These are phyloP conservation scores for Amblyteles armatorius DNA, from an alignment of 2,888 invertebrate genomes.

Conservation along the genomic window DNA sequence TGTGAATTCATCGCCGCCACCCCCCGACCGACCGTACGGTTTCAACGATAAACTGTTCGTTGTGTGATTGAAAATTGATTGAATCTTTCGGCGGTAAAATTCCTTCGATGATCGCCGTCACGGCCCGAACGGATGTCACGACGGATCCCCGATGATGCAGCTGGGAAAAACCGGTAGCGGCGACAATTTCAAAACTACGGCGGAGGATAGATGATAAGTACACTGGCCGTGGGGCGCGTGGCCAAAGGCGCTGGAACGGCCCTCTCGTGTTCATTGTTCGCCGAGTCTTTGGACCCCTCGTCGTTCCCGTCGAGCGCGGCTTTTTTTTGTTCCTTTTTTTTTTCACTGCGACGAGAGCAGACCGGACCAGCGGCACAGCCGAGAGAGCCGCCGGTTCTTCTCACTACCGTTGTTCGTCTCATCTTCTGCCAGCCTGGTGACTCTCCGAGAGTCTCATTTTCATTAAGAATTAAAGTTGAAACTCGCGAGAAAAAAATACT, in stretches of 20 bases:
- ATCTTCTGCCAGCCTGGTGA: constrained; percentile 79
- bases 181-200: constrained; percentile 82
- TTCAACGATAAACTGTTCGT: constrained; percentile 38
- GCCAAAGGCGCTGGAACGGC: constrained; percentile 83
- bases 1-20: constrained; percentile 55
- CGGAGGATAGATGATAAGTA: constrained; percentile 76
- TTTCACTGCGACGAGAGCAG: constrained; percentile 41
- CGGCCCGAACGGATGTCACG: background rate
- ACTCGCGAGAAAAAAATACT: constrained; percentile 64
- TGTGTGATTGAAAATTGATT: constrained; percentile 49
- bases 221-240: constrained; percentile 81
- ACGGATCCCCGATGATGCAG: constrained; percentile 19
- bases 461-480: constrained; percentile 82
- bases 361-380: constrained; percentile 16
- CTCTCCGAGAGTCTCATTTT: constrained; percentile 82
- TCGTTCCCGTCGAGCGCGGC: constrained; percentile 72
- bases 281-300: constrained; percentile 74
- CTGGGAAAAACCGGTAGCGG: constrained; percentile 50
- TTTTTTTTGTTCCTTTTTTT: constrained; percentile 62
- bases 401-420: constrained; percentile 73
- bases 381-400: constrained; percentile 51
- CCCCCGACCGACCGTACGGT: constrained; percentile 27
- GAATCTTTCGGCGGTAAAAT: constrained; percentile 51
- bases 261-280: constrained; percentile 83
- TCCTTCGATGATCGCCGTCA: constrained; percentile 52